Base-by-base conservation (phyloP, 2,113 vertebrate species). In the Muntiacus muntjak region DNA sequence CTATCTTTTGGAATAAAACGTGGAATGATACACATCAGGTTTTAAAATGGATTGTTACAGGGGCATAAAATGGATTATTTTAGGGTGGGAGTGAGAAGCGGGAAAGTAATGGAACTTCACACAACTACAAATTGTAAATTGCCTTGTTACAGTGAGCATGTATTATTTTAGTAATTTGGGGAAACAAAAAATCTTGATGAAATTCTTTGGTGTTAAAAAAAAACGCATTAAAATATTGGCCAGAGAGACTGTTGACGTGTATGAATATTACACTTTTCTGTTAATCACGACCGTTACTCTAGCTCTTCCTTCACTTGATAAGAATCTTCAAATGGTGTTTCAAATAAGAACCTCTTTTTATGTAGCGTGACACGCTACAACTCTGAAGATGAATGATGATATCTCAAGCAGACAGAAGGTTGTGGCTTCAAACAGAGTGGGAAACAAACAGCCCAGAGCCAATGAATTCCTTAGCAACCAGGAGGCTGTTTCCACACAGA, bases 401-500 rank as follows among this genome's bases (percentile, higher is more conserved):
- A 81, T 93, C 93, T 94, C 64, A 43, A 81, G 79, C 47, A 87
- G 95, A 94, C 78, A 86, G 91, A 96, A 62, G 62, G 94, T 76
- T 93, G 45, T 50, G n/a, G 64, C 90, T 95, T 94, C 82, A 79
- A 86, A 91, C n/a, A 76, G 45, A 93, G 64, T 10, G 88, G 54
- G 96, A 96, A 97, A 87, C 52, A 96, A 30, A 28, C 1, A 91
- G 71, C 16, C 10, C 9, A 45, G 83, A 96, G 97, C 96, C 97
- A 98, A 36, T 12, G 67, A 95, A 95, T 98, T 97, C 88, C 97
- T 93, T 91, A 95, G 97, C 95, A 98, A 95, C 98, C 52, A 40
- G 9, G 45, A 79, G 92, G 78, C 90, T 97, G 88, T 98, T 97
- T 97, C 94, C 89, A 94, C 91, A 94, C 82, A 95, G 96, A 97